phyloP scores from a whole-genome alignment of 2,797 vertebrate species.

The Loriculus beryllinus region DNA sequence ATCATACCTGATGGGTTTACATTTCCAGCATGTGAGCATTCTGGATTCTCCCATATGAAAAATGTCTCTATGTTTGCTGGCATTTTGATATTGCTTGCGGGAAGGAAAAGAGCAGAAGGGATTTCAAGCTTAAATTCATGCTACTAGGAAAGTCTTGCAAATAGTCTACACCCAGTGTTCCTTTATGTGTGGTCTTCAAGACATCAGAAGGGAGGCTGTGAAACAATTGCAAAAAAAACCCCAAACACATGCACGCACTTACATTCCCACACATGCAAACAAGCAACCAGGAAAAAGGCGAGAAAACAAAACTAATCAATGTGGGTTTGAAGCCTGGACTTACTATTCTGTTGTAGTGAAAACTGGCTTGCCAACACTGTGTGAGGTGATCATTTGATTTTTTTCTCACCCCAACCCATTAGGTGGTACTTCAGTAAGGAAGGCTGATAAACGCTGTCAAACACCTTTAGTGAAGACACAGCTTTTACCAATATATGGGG shows the following conservation, averaged over 20 bases:
- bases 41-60: background rate
- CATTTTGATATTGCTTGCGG: conserved; percentile 1
- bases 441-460: rapidly evolving
- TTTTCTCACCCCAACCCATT: rapidly evolving
- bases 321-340: background rate
- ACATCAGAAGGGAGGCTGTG: conserved; percentile 10
- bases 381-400: background rate
- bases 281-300: background rate
- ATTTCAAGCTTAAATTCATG: background rate
- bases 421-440: background rate
- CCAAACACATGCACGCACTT: rapidly evolving
- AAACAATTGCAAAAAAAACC: background rate
- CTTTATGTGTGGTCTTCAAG: conserved; percentile 42
- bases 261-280: background rate
- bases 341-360: background rate
- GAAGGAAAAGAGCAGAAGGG: background rate
- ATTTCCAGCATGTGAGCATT: background rate
- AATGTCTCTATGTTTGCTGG: background rate
- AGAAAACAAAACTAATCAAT: background rate
- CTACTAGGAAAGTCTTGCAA: background rate
- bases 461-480: background rate
- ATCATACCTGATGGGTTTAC: background rate
- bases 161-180: background rate
- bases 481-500: background rate
- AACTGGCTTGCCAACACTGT: background rate